Evolutionary conservation across 2,888 invertebrate species (phyloP).

Genomic region (Synanthedon myopaeformis): DNA sequence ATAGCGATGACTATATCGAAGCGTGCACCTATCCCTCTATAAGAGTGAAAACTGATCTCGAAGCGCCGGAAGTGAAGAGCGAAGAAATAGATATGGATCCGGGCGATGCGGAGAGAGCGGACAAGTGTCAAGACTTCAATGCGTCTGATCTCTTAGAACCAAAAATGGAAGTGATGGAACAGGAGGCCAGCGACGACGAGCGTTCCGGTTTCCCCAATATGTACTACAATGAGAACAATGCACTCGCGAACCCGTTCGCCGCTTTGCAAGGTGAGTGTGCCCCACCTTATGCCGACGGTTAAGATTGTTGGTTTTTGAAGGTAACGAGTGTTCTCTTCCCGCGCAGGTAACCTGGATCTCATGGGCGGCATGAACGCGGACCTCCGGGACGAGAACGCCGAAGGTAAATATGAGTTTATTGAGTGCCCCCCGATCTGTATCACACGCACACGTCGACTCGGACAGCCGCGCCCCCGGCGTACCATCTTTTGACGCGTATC

Average conservation of each 20-base stretch:
- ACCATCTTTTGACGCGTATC: conserved; percentile 32
- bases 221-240: conserved; percentile 55
- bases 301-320: background rate
- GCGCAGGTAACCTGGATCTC: conserved; percentile 63
- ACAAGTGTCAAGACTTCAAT: conserved; percentile 56
- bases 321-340: conserved; percentile 1
- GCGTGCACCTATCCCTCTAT: conserved; percentile 57
- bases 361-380: conserved; percentile 55
- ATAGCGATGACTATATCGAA: conserved; percentile 68
- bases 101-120: conserved; percentile 49
- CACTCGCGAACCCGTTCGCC: conserved; percentile 63
- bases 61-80: conserved; percentile 62
- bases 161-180: conserved; percentile 80
- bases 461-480: conserved; percentile 71
- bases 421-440: conserved; percentile 50
- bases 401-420: conserved; percentile 46
- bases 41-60: conserved; percentile 70
- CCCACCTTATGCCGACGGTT: background rate
- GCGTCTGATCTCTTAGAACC: conserved; percentile 70
- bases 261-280: conserved; percentile 43
- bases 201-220: conserved; percentile 52
- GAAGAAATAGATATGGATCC: conserved; percentile 64
- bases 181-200: conserved; percentile 77
- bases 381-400: conserved; percentile 55
- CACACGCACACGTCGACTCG: conserved; percentile 67